A percentile compares a stretch with the other conserved stretches of the same genome.
Evolutionary conservation across 1,140 invertebrate genomes (phyloP).

Genomic region (Drosophila orosa): DNA sequence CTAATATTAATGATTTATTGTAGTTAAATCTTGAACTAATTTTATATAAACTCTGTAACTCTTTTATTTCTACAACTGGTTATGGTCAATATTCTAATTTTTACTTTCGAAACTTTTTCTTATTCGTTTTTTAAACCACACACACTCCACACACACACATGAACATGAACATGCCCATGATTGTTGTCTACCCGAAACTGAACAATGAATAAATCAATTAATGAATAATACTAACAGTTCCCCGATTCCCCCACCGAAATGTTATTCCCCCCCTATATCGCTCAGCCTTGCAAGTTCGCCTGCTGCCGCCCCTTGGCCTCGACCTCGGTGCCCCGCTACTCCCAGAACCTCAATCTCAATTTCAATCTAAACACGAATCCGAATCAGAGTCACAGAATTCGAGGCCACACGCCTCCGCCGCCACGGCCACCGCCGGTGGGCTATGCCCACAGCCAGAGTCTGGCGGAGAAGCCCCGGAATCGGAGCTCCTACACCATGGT

Average conservation of each 20-base stretch:
- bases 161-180: constrained; percentile 42
- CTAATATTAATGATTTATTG: constrained; percentile 23
- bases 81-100: constrained; percentile 78
- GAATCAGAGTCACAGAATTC: constrained; percentile 17
- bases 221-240: constrained; percentile 54
- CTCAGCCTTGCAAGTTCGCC: constrained; percentile 79
- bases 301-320: constrained; percentile 72
- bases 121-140: constrained; percentile 57
- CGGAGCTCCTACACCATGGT: constrained; percentile 68
- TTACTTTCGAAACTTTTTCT: constrained; percentile 72
- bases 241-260: constrained; percentile 83
- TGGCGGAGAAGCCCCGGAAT: constrained; percentile 39
- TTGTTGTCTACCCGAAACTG: constrained; percentile 31
- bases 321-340: constrained; percentile 79
- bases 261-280: constrained; percentile 83
- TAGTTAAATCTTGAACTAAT: constrained; percentile 50
- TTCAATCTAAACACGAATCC: constrained; percentile 16
- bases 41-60: constrained; percentile 42
- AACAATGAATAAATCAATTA: neutral
- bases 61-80: constrained; percentile 66
- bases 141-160: constrained; percentile 34
- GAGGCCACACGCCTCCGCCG: constrained; percentile 62
- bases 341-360: constrained; percentile 52
- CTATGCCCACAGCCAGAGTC: constrained; percentile 47
- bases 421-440: constrained; percentile 72